A percentile compares a stretch with the other conserved stretches of the same genome.
Evolutionary conservation across 2,113 vertebrate genomes (phyloP).

Genomic region (Brienomyrus brachyistius): DNA sequence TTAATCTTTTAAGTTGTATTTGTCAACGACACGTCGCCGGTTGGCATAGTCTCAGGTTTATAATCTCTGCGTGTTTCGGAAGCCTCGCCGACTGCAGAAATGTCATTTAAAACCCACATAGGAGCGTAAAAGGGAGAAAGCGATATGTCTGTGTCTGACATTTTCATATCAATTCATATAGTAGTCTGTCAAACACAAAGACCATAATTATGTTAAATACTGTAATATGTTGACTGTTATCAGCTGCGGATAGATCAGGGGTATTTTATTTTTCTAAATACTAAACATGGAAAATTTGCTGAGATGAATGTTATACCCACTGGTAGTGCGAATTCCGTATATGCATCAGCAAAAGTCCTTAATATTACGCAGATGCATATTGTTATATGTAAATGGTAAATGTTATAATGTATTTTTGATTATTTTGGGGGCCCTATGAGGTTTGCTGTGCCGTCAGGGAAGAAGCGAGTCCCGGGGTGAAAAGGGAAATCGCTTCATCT

Average conservation of each 20-base stretch:
- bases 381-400: neutral
- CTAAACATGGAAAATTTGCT: neutral
- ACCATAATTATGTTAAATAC: neutral
- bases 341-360: neutral
- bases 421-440: neutral
- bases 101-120: neutral
- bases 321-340: neutral
- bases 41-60: neutral
- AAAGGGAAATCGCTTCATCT: neutral
- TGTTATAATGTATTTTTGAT: neutral
- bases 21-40: neutral
- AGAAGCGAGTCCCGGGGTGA: neutral
- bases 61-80: neutral
- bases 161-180: neutral
- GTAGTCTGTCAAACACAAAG: neutral
- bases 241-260: neutral
- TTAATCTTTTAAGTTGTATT: neutral
- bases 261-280: neutral
- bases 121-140: neutral
- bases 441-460: neutral
- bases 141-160: neutral
- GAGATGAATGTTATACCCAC: neutral
- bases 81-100: neutral
- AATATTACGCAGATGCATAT: neutral
- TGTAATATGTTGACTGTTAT: neutral